Percentiles rank a stretch among this genome's conserved stretches.
These are phyloP conservation scores for Hesperophylax magnus DNA, from an alignment of 1,140 invertebrate species.

Conservation along the genomic window DNA sequence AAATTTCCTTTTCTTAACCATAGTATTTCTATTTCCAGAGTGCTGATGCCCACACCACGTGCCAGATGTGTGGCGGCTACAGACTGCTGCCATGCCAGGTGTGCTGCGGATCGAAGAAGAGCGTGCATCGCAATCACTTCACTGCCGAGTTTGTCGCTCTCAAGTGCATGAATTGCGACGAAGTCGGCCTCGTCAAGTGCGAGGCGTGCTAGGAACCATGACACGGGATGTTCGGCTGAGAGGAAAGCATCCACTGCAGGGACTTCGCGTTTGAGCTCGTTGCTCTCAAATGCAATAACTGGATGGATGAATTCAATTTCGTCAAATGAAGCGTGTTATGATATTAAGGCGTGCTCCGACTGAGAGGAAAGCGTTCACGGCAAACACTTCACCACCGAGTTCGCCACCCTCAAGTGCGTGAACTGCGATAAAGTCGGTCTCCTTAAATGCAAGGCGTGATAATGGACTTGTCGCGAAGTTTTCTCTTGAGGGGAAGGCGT, in stretches of 20 bases:
- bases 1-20: too few relatives aligned
- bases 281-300: neutral
- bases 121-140: slow-evolving; percentile 93
- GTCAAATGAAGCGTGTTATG: neutral
- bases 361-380: neutral
- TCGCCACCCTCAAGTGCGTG: neutral
- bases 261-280: neutral
- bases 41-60: slow-evolving; percentile 82
- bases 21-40: slow-evolving; percentile 75
- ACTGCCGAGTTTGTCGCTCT: slow-evolving; percentile 93
- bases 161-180: slow-evolving; percentile 97
- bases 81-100: slow-evolving; percentile 88
- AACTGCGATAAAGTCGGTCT: neutral
- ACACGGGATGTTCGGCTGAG: neutral
- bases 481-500: neutral
- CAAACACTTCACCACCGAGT: neutral
- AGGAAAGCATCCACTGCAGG: neutral
- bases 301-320: neutral
- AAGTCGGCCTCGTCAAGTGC: slow-evolving; percentile 92
- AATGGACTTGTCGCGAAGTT: too few relatives aligned
- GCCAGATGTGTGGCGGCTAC: slow-evolving; percentile 92
- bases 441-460: neutral
- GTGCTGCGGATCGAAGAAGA: slow-evolving; percentile 97
- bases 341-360: too few relatives aligned
- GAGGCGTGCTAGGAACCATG: slow-evolving; percentile 75